Evolutionary conservation across 2,113 vertebrate genomes (phyloP).

Genomic region (Rhadina sibilatrix): DNA sequence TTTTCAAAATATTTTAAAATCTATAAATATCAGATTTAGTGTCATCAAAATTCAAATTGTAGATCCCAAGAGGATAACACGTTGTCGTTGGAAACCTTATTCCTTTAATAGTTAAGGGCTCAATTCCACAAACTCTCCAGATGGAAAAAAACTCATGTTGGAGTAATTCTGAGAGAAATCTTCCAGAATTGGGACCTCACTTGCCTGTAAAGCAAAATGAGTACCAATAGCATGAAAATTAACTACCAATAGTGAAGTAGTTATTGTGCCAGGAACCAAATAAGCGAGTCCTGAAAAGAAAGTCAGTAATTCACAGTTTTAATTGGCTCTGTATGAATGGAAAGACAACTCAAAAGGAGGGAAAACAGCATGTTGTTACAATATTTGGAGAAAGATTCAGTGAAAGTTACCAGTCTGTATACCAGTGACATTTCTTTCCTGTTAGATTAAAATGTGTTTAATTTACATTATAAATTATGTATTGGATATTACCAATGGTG

Average conservation of each 20-base stretch:
- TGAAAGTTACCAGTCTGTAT: not conserved
- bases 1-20: not conserved
- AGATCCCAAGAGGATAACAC: not conserved
- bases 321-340: not conserved
- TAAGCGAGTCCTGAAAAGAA: not conserved
- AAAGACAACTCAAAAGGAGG: not conserved
- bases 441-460: not conserved
- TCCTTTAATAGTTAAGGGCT: not conserved
- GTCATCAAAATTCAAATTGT: not conserved
- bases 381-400: not conserved
- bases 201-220: not conserved
- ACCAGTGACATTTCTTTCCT: not conserved
- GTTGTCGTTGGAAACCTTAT: not conserved
- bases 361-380: not conserved
- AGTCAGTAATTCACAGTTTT: not conserved
- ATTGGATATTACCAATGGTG: not conserved
- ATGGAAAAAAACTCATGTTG: not conserved
- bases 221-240: rapidly evolving
- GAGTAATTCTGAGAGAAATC: not conserved
- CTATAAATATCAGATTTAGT: not conserved
- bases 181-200: not conserved
- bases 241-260: not conserved
- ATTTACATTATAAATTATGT: not conserved
- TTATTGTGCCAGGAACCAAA: not conserved
- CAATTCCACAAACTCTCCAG: not conserved